Percentiles rank a stretch among this genome's conserved stretches.
These are phyloP conservation scores for Hydrozoanthus gracilis DNA, from an alignment of 92 coral and sea anemone species.

Conservation along the genomic window DNA sequence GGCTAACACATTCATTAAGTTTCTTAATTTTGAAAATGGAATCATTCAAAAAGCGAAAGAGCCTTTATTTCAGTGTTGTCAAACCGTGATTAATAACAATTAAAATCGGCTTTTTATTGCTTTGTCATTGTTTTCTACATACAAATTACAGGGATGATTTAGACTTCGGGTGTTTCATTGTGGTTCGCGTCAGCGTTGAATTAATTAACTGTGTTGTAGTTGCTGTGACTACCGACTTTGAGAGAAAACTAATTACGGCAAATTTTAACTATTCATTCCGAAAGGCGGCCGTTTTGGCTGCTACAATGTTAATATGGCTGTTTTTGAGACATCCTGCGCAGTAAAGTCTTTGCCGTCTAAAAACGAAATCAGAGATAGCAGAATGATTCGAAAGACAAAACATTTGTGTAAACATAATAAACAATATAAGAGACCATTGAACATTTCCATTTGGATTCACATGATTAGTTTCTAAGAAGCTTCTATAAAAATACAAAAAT, in stretches of 20 bases:
- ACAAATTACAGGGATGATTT: too few relatives aligned
- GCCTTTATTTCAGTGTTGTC: too few relatives aligned
- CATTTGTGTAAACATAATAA: not conserved
- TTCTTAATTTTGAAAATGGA: too few relatives aligned
- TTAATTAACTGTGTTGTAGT: not conserved
- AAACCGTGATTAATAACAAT: too few relatives aligned
- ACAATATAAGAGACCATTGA: not conserved
- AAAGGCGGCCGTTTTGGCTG: not conserved
- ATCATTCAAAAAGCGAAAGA: too few relatives aligned
- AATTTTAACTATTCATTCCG: not conserved
- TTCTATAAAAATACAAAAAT: not conserved
- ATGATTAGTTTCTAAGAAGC: not conserved
- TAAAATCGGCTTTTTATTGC: too few relatives aligned
- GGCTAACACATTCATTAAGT: too few relatives aligned
- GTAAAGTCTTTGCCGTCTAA: not conserved
- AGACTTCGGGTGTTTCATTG: too few relatives aligned
- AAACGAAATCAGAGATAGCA: not conserved
- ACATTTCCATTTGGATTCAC: slow-evolving; percentile 3
- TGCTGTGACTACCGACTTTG: not conserved
- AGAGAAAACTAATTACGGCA: not conserved
- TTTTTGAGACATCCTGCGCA: not conserved
- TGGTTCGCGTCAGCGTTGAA: too few relatives aligned
- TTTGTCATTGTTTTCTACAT: too few relatives aligned
- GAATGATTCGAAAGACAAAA: not conserved
- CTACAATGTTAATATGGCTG: not conserved